Base-by-base conservation (phyloP, 1,140 invertebrate species). In the Dendroctonus ponderosae region DNA sequence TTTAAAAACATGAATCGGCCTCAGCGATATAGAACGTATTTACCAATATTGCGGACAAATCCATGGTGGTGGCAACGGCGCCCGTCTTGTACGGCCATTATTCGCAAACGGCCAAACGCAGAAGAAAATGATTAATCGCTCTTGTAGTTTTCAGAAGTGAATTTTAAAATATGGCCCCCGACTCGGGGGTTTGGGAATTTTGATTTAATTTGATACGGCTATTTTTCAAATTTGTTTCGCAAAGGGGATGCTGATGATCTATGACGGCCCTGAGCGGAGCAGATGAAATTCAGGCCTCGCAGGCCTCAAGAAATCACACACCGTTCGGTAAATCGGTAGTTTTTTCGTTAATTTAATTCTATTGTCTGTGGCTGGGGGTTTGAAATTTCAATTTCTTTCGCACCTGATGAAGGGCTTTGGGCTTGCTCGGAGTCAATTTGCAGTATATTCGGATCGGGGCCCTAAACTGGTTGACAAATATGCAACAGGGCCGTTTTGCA, bases 401-500 rank as follows among this genome's bases (percentile, higher is more conserved):
- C 26, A 26, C 26, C 26, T 26, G 26, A 26, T 26, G 26, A 3
- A 46, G 44, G 44, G 44, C 8, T 46, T 12, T 46, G 44, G 2
- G 44, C 44, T 46, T 11, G 53, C 38, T 63, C 7, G 26, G 42
- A 63, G 46, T 54, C 61, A 63, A 63, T 63, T 63, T 63, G 61
- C 61, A 63, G 61, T 63, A 63, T 63, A 63, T 63, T 63, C 46
- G 54, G 51, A 26, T 8, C 39, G 39, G 14, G 51, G 44, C 61
- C 38, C 43, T 63, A 63, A 63, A 63, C 61, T 46, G 50, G 50
- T 50, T 63, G 61, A 63, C 61, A 63, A 62, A 63, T 63, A 63
- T 63, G 61, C 61, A 63, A 63, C 61, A 63, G 61, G 61, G 37
- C 51, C 61, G 42, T 41, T 54, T 54, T 48, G 26, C 14, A 38